Conservation (phyloP, 2,113 vertebrate genomes). For the Trogon melanurus region DNA sequence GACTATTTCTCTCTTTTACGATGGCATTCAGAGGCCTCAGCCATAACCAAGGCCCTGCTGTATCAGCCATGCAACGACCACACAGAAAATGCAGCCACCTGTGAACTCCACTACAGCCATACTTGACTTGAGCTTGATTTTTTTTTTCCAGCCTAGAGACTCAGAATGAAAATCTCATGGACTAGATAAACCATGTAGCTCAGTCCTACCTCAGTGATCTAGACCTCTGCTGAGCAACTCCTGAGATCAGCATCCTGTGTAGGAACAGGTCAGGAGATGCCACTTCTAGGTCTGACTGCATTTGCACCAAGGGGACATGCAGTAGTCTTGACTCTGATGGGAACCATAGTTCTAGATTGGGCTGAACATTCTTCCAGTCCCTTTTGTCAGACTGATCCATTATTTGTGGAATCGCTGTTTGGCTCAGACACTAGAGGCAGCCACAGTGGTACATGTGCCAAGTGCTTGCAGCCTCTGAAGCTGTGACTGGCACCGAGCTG, state of each 20-base stretch:
- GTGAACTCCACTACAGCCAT: not conserved
- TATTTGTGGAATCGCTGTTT: not conserved
- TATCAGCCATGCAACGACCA: not conserved
- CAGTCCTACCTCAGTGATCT: not conserved
- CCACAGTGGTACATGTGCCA: accelerated
- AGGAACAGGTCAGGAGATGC: accelerated
- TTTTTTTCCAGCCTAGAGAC: not conserved
- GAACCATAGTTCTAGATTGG: not conserved
- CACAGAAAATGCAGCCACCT: not conserved
- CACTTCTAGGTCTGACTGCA: not conserved
- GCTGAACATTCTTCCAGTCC: not conserved
- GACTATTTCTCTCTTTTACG: not conserved
- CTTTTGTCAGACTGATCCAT: not conserved
- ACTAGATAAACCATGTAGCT: not conserved
- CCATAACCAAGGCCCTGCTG: not conserved
- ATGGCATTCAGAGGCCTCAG: not conserved
- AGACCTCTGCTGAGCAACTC: accelerated
- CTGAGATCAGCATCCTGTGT: accelerated
- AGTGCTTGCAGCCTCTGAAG: not conserved
- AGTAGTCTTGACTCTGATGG: not conserved
- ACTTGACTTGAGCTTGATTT: not conserved
- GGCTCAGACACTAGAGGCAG: not conserved
- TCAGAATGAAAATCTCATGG: not conserved
- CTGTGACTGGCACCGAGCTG: not conserved
- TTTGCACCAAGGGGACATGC: not conserved